phyloP scores from a whole-genome alignment of 2,888 invertebrate species.

The Belgica antarctica region DNA sequence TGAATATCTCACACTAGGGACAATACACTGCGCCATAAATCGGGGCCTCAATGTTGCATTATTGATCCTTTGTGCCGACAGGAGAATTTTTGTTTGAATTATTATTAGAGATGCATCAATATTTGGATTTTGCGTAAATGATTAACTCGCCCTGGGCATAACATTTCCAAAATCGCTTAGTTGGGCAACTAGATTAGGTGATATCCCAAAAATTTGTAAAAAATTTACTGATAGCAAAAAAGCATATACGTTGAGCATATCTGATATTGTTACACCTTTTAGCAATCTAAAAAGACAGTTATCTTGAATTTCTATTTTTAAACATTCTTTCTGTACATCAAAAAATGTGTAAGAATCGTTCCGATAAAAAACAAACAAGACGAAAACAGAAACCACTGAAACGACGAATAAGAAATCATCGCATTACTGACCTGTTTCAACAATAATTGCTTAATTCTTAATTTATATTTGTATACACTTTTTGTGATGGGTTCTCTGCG shows the following conservation, averaged over 20 bases:
- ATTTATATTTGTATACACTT: conserved; percentile 43
- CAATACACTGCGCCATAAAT: neutral
- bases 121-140: conserved; percentile 43
- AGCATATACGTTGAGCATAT: no score
- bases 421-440: conserved; percentile 44
- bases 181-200: no score
- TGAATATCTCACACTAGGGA: neutral
- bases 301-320: no score
- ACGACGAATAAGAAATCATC: conserved; percentile 42
- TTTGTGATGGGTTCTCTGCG: conserved; percentile 28
- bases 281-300: no score
- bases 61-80: conserved; percentile 1
- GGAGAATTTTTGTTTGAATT: neutral
- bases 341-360: conserved; percentile 12
- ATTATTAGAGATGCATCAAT: conserved; percentile 28
- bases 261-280: no score
- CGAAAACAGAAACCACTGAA: conserved; percentile 37
- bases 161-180: no score
- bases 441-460: conserved; percentile 44
- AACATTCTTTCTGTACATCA: conserved; percentile 15
- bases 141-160: conserved; percentile 18
- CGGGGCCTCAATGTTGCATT: neutral
- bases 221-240: no score
- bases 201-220: no score
- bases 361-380: conserved; percentile 28